These are phyloP conservation scores for Fabriciana adippe DNA, from an alignment of 2,888 invertebrate species.

Conservation along the genomic window DNA sequence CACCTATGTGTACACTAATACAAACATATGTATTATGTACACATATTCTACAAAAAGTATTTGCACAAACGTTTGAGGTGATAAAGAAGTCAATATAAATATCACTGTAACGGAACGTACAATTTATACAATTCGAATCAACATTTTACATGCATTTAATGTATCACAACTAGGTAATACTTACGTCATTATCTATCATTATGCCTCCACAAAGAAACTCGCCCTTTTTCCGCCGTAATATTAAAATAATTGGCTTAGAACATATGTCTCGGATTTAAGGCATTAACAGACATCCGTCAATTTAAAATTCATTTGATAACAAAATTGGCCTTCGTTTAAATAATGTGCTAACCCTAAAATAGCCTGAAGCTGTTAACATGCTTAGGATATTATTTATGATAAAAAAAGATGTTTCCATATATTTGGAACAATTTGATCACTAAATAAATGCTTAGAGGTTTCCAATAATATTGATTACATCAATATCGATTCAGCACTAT, in stretches of 20 bases:
- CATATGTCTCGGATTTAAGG: slow-evolving; percentile 52
- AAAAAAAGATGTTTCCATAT: neutral
- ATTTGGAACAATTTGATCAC: too few relatives aligned
- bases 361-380: neutral
- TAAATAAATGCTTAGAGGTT: too few relatives aligned
- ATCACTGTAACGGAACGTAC: neutral
- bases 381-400: neutral
- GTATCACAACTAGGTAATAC: slow-evolving; percentile 30
- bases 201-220: slow-evolving; percentile 35
- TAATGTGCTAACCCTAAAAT: slow-evolving; percentile 16
- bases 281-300: slow-evolving; percentile 61
- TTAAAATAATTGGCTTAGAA: slow-evolving; percentile 59
- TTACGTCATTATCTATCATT: slow-evolving; percentile 37
- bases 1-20: too few relatives aligned
- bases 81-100: neutral
- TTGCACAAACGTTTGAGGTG: too few relatives aligned
- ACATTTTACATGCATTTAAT: slow-evolving; percentile 25
- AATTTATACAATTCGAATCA: slow-evolving; percentile 16
- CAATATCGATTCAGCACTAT: too few relatives aligned
- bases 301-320: slow-evolving; percentile 64
- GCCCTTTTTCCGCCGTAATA: slow-evolving; percentile 43
- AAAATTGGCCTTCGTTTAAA: slow-evolving; percentile 44
- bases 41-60: too few relatives aligned
- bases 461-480: neutral
- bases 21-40: too few relatives aligned